Evolutionary conservation across 2,888 invertebrate species (phyloP).

Genomic region (Elysia crispata): DNA sequence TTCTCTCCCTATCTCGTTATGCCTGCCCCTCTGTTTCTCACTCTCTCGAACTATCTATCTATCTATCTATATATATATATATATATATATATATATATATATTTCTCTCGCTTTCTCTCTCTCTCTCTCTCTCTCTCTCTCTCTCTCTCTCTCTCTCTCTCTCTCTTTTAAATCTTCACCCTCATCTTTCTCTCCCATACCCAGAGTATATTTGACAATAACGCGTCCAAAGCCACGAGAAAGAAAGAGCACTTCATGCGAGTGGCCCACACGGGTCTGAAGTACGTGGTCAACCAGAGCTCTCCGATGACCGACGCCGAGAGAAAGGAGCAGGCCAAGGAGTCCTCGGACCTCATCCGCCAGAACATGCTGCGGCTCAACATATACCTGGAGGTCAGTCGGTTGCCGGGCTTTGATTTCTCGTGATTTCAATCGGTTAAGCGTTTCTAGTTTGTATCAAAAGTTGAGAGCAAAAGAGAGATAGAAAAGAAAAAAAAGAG

Average conservation of each 20-base stretch:
- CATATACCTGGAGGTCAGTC: constrained; percentile 67
- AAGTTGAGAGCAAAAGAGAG: no score
- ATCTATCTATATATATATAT: neutral
- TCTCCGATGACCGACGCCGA: constrained; percentile 38
- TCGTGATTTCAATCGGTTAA: no score
- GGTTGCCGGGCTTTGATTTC: neutral
- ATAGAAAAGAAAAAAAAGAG: no score
- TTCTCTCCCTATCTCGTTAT: no score
- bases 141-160: neutral
- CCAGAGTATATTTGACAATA: constrained; percentile 30
- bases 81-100: neutral
- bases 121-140: constrained; percentile 17
- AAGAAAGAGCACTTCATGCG: constrained; percentile 62
- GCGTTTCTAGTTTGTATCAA: no score
- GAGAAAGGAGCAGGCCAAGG: constrained; percentile 52
- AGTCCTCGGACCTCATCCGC: constrained; percentile 67
- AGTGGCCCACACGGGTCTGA: constrained; percentile 57
- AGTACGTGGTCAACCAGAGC: constrained; percentile 51
- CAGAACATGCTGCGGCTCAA: constrained; percentile 72
- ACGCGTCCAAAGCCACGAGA: neutral
- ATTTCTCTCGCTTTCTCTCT: neutral
- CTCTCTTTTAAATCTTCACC: neutral
- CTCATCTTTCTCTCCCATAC: neutral
- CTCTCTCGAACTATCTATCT: neutral
- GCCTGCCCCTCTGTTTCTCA: neutral